Evolutionary conservation across 2,113 vertebrate species (phyloP).

Genomic region (Euleptes europaea): DNA sequence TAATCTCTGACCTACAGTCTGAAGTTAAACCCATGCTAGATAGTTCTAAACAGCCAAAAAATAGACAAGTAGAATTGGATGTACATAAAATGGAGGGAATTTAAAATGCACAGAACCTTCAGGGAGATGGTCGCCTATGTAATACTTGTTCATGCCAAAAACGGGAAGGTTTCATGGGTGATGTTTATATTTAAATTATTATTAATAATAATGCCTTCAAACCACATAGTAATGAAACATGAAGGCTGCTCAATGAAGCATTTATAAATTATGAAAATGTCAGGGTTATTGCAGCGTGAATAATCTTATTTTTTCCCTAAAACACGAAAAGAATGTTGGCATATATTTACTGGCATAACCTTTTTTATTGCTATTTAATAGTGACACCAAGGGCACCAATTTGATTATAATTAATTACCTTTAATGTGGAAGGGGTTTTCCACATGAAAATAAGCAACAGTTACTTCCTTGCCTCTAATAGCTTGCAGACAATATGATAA

Average conservation of each 20-base stretch:
- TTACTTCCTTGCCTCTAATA: not conserved
- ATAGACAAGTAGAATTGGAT: not conserved
- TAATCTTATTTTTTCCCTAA: conserved; percentile 2
- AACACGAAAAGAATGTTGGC: not conserved
- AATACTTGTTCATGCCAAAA: not conserved
- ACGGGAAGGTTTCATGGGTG: not conserved
- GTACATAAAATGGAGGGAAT: not conserved
- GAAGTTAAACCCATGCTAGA: not conserved
- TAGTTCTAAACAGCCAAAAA: not conserved
- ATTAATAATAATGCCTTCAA: not conserved
- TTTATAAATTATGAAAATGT: conserved; percentile 2
- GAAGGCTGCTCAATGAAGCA: conserved; percentile 9
- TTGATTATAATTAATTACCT: conserved; percentile 40
- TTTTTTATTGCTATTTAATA: not conserved
- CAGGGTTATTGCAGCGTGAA: not conserved
- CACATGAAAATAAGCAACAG: conserved; percentile 24
- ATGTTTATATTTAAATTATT: not conserved
- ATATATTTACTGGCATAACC: not conserved
- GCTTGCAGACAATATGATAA: not conserved
- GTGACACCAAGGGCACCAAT: conserved; percentile 43
- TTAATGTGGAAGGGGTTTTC: conserved; percentile 29
- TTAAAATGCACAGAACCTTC: not conserved
- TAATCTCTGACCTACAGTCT: not conserved
- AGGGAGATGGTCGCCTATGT: not conserved
- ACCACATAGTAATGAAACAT: not conserved